Percentiles rank a stretch among this genome's conserved stretches.
These are phyloP conservation scores for Macrosiphum euphorbiae DNA, from an alignment of 2,888 invertebrate species.

Conservation along the genomic window DNA sequence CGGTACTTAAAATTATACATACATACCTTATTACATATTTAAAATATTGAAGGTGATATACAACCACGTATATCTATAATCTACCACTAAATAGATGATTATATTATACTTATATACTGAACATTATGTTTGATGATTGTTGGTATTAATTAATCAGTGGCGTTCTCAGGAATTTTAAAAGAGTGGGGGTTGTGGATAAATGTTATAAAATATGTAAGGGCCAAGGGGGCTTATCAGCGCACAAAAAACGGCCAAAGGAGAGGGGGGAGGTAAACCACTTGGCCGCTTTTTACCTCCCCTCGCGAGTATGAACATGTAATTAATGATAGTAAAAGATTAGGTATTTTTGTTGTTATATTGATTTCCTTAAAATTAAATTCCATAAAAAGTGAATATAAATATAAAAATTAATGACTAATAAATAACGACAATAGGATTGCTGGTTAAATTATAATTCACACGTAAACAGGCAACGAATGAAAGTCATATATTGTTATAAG, in stretches of 20 bases:
- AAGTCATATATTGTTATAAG: not conserved
- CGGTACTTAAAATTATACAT: not conserved
- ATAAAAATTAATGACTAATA: not conserved
- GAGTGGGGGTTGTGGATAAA: too few species aligned
- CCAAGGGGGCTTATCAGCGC: too few species aligned
- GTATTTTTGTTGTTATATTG: not conserved
- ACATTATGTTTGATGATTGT: not conserved
- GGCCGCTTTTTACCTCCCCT: too few species aligned
- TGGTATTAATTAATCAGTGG: not conserved
- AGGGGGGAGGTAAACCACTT: too few species aligned
- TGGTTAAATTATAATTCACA: not conserved
- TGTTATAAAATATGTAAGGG: too few species aligned
- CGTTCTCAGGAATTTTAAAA: too few species aligned
- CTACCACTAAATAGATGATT: not conserved
- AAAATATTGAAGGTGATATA: not conserved
- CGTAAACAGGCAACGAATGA: not conserved
- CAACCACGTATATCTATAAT: not conserved
- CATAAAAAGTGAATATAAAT: not conserved
- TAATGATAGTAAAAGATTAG: not conserved
- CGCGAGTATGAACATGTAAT: too few species aligned
- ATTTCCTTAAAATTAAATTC: not conserved
- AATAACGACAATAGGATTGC: not conserved
- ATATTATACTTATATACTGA: too few species aligned
- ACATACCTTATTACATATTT: not conserved
- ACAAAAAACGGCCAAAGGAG: too few species aligned